Base-by-base conservation (phyloP, 2,888 invertebrate species). In the Lapara coniferarum region DNA sequence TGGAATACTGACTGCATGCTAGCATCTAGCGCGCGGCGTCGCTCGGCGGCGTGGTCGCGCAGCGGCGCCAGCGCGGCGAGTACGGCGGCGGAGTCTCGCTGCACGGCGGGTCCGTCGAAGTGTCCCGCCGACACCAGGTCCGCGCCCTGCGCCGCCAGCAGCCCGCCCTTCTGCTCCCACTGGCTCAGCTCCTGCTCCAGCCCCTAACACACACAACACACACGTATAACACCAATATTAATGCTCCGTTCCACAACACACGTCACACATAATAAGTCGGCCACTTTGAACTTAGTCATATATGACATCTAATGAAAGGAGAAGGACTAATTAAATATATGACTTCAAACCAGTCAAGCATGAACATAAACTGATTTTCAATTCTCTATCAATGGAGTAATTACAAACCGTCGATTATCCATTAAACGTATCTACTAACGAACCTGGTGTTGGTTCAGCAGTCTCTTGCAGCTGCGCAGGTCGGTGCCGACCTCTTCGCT, bases 91-190 rank as follows among this genome's bases (percentile, higher is more conserved):
- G 97, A 97, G 75, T 97, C 96, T 72, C 96, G 95, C 78, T 97
- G 94, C 74, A 99, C 98, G 76, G 97, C 96, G 0, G 95, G 96
- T 2, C 98, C 97, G 93, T 99, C 99, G 90, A 99, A 99, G 91
- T 99, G 99, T 0, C 98, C 99, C 71, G 97, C 97, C 49, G 98
- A 97, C 0, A 97, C 97, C 96, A 99, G 96, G 89, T 98, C 97
- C 74, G 97, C 96, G 10, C 98, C 98, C 85, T 96, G 95, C 0
- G 95, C 95, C 0, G 96, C 96, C 14, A 99, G 94, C 70, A 97
- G 96, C 51, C 95, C 95, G 1, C 98, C 96, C 77, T 97, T 96
- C 73, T 96, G 96, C 81, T 97, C 96, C 95, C 98, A 97, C n/a
- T 96, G 95, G 2, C 95, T 93, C 73, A 99, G 95, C 83, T 99